Base-by-base conservation (phyloP, 2,797 vertebrate species). In the Todus mexicanus region DNA sequence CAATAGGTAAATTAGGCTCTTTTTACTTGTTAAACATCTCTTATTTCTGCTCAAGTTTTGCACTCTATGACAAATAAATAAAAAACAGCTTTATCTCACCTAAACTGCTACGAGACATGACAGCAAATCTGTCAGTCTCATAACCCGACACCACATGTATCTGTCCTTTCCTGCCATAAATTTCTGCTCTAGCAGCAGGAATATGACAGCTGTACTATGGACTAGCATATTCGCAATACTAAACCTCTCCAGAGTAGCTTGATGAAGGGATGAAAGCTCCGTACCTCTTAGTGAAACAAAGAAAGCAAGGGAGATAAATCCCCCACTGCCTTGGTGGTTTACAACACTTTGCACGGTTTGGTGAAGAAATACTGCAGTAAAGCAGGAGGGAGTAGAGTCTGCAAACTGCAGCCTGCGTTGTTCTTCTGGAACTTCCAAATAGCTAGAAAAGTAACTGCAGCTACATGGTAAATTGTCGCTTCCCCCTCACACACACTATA, bases 121-220 rank as follows among this genome's bases (percentile, higher is more conserved):
- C 92, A 97, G 91, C 50, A 87, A 87, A 95, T 94, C 90, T 95
- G 95, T 93, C 94, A 96, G 64, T 84, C 93, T 87, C 89, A 84
- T 92, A 96, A 95, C 87, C 82, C 72, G 84, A 68, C 82, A 91
- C 78, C 87, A 91, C 93, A 92, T 68, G 51, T 95, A 89, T 96
- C 89, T 96, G 94, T 91, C 94, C 92, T 86, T 74, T 48, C 77
- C 88, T 74, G 84, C 90, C 86, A 92, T 87, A 91, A 81, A 93
- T 91, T 95, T 92, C 90, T 92, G 81, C 82, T 94, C 5, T 0
- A 89, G 94, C 89, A 95, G 89, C 95, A 93, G 91, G 88, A 94
- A 79, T 86, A 69, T 82, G 92, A 95, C 96, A 97, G 92, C 93
- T 95, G 87, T 69, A 80, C 91, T 87, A 92, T 65, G 83, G 81